Conservation (phyloP, 2,888 invertebrate genomes). For the Oscheius sp. region DNA sequence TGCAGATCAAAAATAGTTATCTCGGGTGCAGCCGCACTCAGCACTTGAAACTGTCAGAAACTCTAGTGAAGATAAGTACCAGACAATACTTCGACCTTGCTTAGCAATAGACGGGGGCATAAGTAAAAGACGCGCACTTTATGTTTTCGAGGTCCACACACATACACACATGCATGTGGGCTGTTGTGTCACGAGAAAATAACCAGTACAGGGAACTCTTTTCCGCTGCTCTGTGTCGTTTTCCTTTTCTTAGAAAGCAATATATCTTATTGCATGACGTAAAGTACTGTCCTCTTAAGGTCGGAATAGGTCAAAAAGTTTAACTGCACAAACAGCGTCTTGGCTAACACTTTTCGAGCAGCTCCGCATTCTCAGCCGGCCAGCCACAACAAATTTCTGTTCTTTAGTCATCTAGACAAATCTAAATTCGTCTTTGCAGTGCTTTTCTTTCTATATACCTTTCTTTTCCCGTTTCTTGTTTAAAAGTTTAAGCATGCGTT, state of each 20-base stretch:
- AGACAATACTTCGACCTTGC: too few species aligned
- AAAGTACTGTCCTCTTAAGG: neutral
- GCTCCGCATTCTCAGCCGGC: neutral
- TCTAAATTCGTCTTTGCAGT: neutral
- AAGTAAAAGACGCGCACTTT: slow-evolving; percentile 29
- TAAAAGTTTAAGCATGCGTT: too few species aligned
- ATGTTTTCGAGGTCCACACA: slow-evolving; percentile 22
- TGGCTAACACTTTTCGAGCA: neutral
- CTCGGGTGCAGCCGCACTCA: neutral
- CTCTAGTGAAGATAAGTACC: neutral
- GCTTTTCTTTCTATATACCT: neutral
- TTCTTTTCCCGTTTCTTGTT: too few species aligned
- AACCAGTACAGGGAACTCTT: slow-evolving; percentile 10
- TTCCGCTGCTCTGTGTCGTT: neutral
- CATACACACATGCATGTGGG: neutral
- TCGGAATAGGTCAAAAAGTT: slow-evolving; percentile 4
- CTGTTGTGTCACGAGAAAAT: slow-evolving; percentile 31
- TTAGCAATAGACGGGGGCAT: neutral
- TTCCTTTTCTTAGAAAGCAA: neutral
- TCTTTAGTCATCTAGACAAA: too few species aligned
- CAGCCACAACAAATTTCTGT: too few species aligned
- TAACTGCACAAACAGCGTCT: slow-evolving; percentile 14
- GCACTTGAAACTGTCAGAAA: too few species aligned
- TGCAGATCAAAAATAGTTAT: neutral
- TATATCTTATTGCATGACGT: too few species aligned